Evolutionary conservation across 2,888 invertebrate genomes (phyloP), one percentile per base, ranked within the genome.

Genomic region (Erebia ligea): DNA sequence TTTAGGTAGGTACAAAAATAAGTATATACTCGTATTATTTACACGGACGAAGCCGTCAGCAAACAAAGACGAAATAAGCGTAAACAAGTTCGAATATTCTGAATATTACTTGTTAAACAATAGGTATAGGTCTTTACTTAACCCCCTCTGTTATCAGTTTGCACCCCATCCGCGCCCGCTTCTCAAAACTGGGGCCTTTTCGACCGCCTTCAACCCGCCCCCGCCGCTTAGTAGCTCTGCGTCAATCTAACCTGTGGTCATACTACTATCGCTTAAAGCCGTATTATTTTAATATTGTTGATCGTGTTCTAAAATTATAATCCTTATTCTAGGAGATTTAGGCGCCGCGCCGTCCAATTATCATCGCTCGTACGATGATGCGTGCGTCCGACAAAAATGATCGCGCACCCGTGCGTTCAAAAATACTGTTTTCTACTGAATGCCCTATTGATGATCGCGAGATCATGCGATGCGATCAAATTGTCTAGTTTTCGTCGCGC

Each of bases 151-250:
- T 81, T 84, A 81, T 81, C 80, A 79, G 80, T 80, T 79, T 78
- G 78, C 79, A 81, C 81, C 79, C 76, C 76, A 70, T 75, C 70
- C 73, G 75, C 80, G 80, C 79, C 78, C 78, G 70, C 75, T 75
- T 74, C 76, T 78, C 78, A 77, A 77, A 79, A 78, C 76, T 75
- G 77, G 76, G 77, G 77, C 75, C 79, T 75, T 76, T 76, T 76
- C 76, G 67, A 77, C 81, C 82, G 77, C 81, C 82, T 83, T 80
- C 80, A 76, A 75, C 74, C 70, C 70, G 71, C 76, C 77, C 75
- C 80, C 79, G 78, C 76, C 77, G 78, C 78, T 81, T 81, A 81
- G 81, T 81, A 82, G 78, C 78, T 76, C 73, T 73, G 75, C 80
- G 79, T 80, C 81, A 80, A 79, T 78, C 79, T 76, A 67, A 76